Evolutionary conservation across 2,888 invertebrate genomes (phyloP).

Genomic region (Drosophila quinaria): DNA sequence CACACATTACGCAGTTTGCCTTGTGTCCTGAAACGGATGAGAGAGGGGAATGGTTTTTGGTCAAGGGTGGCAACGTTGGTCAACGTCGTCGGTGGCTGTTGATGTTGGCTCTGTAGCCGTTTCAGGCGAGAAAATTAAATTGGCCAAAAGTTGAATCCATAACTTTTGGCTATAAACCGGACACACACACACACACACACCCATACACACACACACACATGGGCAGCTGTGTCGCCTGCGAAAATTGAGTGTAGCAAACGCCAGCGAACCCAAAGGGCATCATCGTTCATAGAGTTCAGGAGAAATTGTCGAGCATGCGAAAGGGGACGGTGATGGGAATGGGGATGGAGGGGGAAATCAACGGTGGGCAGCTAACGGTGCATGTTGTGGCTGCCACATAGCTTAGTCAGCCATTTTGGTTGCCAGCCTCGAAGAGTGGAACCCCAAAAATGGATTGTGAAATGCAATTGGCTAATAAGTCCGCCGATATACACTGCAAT

Average conservation of each 20-base stretch:
- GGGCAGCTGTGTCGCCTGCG: constrained; percentile 58
- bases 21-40: neutral
- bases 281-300: constrained; percentile 16
- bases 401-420: constrained; percentile 72
- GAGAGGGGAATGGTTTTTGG: neutral
- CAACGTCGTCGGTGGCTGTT: constrained; percentile 49
- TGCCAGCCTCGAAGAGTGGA: constrained; percentile 30
- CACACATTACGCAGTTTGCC: constrained; percentile 34
- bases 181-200: constrained; percentile 49
- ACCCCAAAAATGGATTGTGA: constrained; percentile 50
- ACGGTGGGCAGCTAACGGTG: neutral
- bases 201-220: constrained; percentile 11
- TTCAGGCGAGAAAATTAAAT: constrained; percentile 85
- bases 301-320: neutral
- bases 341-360: neutral
- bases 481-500: constrained; percentile 5
- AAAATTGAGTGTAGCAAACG: constrained; percentile 76
- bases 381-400: constrained; percentile 5
- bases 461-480: constrained; percentile 63
- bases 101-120: constrained; percentile 74
- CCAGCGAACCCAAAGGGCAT: constrained; percentile 51
- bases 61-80: constrained; percentile 15
- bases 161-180: constrained; percentile 77
- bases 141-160: constrained; percentile 84
- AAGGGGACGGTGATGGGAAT: neutral